Conservation (phyloP, 2,888 invertebrate genomes). For the Miltochrista miniata region DNA sequence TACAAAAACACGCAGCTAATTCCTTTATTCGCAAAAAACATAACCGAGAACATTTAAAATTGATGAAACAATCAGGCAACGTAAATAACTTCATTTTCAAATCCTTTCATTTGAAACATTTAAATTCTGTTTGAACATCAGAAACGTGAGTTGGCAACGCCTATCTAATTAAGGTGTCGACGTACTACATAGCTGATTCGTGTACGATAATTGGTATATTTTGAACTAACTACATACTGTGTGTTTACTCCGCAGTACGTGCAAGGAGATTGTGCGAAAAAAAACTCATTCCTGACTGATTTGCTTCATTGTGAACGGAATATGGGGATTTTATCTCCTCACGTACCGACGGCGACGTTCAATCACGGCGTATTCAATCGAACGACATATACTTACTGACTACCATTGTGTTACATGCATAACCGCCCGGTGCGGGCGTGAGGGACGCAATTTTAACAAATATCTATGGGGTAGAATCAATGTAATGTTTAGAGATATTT, state of each 20-base stretch:
- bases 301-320: conserved; percentile 62
- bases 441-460: conserved; percentile 26
- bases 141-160: conserved; percentile 3
- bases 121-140: conserved; percentile 5
- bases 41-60: conserved; percentile 23
- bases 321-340: conserved; percentile 47
- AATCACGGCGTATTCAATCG: conserved; percentile 64
- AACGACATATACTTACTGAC: conserved; percentile 27
- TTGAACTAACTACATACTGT: conserved; percentile 7
- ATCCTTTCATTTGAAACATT: conserved; percentile 10
- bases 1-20: conserved; percentile 43
- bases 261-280: conserved; percentile 40
- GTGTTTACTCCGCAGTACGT: conserved; percentile 20
- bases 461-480: conserved; percentile 18
- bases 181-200: conserved; percentile 1
- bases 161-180: neutral
- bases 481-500: conserved; percentile 19
- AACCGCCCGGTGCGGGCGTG: conserved; percentile 14
- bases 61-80: conserved; percentile 22
- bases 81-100: conserved; percentile 12
- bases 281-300: conserved; percentile 61
- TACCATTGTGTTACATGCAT: conserved; percentile 29
- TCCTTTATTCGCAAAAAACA: conserved; percentile 19
- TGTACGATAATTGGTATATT: conserved; percentile 17
- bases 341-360: conserved; percentile 49